Conservation (phyloP, 2,797 vertebrate species). For the Girardinus metallicus region DNA sequence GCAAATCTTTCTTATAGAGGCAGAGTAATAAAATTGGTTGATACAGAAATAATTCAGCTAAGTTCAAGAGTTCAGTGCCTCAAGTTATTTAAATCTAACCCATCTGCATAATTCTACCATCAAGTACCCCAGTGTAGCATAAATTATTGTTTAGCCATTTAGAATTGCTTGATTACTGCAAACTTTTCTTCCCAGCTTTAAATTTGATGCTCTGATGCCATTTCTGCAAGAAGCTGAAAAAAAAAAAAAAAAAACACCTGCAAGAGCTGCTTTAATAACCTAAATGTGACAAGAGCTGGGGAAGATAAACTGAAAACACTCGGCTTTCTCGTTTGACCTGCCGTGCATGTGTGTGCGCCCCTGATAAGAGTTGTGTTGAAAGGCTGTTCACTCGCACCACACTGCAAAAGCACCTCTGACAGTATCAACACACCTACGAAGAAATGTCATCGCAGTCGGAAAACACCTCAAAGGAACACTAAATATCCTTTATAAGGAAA, state of each 20-base stretch:
- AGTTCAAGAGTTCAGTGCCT: slow-evolving; percentile 33
- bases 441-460: slow-evolving; percentile 5
- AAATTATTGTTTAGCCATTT: slow-evolving; percentile 14
- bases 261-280: slow-evolving; percentile 15
- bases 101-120: slow-evolving; percentile 15
- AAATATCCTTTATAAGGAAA: slow-evolving; percentile 18
- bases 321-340: slow-evolving; percentile 26
- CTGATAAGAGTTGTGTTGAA: slow-evolving; percentile 58
- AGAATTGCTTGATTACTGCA: slow-evolving; percentile 11
- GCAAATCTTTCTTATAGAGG: slow-evolving; percentile 14
- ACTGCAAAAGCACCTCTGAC: slow-evolving; percentile 32
- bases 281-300: slow-evolving; percentile 20
- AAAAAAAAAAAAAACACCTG: neutral
- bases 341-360: slow-evolving; percentile 33
- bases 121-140: neutral
- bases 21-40: slow-evolving; percentile 7
- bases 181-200: slow-evolving; percentile 8
- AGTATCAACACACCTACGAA: slow-evolving; percentile 14
- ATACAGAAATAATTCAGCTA: slow-evolving; percentile 25
- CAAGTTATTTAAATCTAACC: slow-evolving; percentile 33
- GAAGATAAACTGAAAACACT: slow-evolving; percentile 24
- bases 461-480: neutral
- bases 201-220: slow-evolving; percentile 9
- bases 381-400: slow-evolving; percentile 40
- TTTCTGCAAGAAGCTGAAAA: slow-evolving; percentile 4